These are phyloP conservation scores for Herpailurus yagouaroundi DNA, from an alignment of 2,113 vertebrate genomes.

Conservation along the genomic window DNA sequence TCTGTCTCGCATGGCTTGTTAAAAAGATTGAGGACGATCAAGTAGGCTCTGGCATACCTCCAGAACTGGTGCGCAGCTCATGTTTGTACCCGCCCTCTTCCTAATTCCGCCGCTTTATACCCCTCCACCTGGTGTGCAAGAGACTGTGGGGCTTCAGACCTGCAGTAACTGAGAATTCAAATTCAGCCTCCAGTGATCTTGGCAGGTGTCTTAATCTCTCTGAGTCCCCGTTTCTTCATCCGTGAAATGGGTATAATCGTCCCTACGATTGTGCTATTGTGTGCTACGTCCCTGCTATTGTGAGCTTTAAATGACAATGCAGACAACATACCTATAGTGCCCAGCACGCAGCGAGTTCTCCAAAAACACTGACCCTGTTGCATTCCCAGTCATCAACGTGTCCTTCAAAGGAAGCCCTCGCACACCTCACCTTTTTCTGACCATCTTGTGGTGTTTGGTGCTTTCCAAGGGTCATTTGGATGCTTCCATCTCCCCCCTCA, in stretches of 20 bases:
- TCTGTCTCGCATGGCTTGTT: background rate
- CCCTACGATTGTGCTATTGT: background rate
- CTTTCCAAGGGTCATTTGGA: background rate
- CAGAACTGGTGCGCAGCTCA: background rate
- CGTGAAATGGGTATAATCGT: background rate
- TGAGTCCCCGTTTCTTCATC: constrained; percentile 15
- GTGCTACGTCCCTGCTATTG: background rate
- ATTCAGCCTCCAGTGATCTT: background rate
- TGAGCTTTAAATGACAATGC: background rate
- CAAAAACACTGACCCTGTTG: background rate
- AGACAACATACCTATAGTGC: background rate
- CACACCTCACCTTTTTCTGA: background rate
- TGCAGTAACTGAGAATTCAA: background rate
- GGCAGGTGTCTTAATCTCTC: background rate
- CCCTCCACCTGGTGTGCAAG: background rate
- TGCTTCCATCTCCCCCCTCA: background rate
- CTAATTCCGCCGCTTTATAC: background rate
- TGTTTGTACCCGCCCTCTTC: background rate
- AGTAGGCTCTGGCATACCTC: background rate
- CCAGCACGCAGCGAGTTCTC: background rate
- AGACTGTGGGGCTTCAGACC: background rate
- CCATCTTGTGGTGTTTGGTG: background rate
- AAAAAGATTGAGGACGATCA: background rate
- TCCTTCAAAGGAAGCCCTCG: background rate
- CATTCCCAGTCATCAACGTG: background rate